These are phyloP conservation scores for Bunonema sp. DNA, from an alignment of 2,888 invertebrate species.

Conservation along the genomic window DNA sequence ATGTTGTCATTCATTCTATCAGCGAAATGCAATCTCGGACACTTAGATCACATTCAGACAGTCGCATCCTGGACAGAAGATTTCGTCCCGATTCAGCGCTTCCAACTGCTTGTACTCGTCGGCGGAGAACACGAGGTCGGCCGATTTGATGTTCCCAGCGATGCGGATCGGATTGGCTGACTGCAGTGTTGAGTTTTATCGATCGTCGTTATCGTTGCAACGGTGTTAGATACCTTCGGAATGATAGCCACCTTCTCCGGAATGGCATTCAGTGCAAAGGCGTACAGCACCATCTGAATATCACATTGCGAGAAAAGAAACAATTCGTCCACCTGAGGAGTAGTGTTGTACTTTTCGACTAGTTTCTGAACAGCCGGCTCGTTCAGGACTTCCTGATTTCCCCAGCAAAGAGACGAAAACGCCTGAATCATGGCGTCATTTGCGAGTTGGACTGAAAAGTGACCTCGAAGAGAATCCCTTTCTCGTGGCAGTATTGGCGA, in stretches of 20 bases:
- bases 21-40: too few relatives aligned
- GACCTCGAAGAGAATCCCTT: slow-evolving; percentile 34
- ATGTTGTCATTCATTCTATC: too few relatives aligned
- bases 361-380: slow-evolving; percentile 1
- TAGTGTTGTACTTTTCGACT: slow-evolving; percentile 2
- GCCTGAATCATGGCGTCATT: slow-evolving; percentile 1
- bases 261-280: slow-evolving; percentile 14
- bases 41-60: too few relatives aligned
- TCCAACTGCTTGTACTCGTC: too few relatives aligned
- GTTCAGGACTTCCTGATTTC: slow-evolving; percentile 1
- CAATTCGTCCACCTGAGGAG: slow-evolving; percentile 1
- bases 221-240: too few relatives aligned
- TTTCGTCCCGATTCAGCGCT: too few relatives aligned
- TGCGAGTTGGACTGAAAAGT: neutral
- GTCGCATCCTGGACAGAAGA: too few relatives aligned
- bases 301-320: neutral
- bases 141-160: too few relatives aligned
- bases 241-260: slow-evolving; percentile 17
- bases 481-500: slow-evolving; percentile 30
- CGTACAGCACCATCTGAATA: slow-evolving; percentile 16
- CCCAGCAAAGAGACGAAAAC: slow-evolving; percentile 5
- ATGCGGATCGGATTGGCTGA: too few relatives aligned
- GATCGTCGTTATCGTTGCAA: too few relatives aligned
- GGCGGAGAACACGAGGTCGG: too few relatives aligned
- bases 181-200: too few relatives aligned